phyloP scores from a whole-genome alignment of 1,140 invertebrate species.

The Trachymyrmex septentrionalis region DNA sequence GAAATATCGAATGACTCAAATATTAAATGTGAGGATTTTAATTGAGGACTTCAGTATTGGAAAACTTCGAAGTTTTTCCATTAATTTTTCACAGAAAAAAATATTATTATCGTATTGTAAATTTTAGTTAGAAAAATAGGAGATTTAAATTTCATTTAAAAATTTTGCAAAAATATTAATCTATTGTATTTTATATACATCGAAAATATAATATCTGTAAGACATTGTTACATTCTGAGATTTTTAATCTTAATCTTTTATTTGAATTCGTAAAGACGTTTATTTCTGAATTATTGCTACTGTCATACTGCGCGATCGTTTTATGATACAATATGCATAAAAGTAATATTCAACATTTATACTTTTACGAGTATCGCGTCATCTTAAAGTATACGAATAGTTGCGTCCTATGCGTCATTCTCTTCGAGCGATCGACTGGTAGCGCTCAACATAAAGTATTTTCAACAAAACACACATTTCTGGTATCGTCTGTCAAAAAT shows the following conservation, averaged over 20 bases:
- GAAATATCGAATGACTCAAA: not conserved
- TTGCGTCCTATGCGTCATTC: not conserved
- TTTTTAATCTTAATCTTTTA: not conserved
- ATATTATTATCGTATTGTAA: not conserved
- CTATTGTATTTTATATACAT: not conserved
- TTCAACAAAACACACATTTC: not conserved
- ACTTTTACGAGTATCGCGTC: conserved; percentile 33
- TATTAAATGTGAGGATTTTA: not conserved
- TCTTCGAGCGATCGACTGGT: not conserved
- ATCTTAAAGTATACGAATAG: not conserved
- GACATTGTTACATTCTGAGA: not conserved
- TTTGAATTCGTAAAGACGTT: not conserved
- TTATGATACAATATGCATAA: not conserved
- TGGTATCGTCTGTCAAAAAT: conserved; percentile 15
- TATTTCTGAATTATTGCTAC: conserved; percentile 7
- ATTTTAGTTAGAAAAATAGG: not conserved
- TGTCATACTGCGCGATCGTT: not conserved
- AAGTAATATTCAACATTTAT: conserved; percentile 9
- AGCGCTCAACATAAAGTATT: no score
- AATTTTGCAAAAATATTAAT: not conserved
- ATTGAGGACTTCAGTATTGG: not conserved
- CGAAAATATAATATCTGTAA: not conserved
- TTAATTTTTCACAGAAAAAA: not conserved
- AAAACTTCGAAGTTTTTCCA: not conserved
- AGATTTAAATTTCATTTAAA: not conserved